Evolutionary conservation across 2,888 invertebrate genomes (phyloP), one percentile per base, ranked within the genome.

Genomic region (Eupithecia abbreviata): DNA sequence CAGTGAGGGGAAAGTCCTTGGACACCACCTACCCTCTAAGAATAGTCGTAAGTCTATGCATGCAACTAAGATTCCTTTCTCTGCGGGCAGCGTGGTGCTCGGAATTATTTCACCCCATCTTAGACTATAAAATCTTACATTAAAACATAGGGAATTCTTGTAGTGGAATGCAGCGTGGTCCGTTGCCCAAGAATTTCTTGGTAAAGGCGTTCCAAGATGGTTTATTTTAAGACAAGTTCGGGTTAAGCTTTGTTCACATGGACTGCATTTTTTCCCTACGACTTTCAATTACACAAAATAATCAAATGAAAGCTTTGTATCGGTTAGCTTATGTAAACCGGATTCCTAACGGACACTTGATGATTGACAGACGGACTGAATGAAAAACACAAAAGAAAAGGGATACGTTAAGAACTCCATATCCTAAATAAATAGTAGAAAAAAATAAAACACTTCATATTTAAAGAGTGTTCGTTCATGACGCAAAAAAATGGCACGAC

Each of bases 121-220:
- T 69, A 81, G 85, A 85, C 87, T 85, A 89, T 90, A 90, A 91
- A 92, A 91, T 89, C 88, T 88, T 86, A 89, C 88, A 90, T 90
- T 91, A 90, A 91, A 91, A 90, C 90, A 84, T 85, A 87, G 89
- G 87, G 89, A 87, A 90, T 90, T 90, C 89, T 85, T 80, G 81
- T 74, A 79, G 72, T 80, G 90, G 90, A 88, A 92, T 90, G 89
- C 86, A 85, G 82, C 82, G 77, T 84, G 85, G 85, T 86, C 89
- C 88, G 84, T 82, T 80, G 86, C 87, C 84, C 84, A 84, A 86
- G 90, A 90, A 91, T 91, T 87, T 84, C 85, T 83, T 80, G 80
- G 80, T 81, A 86, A 87, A 86, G 85, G 85, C 85, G 82, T 73
- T 80, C 77, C 77, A 84, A 87, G 84, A 83, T 74, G 81, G 70